Conservation (phyloP, 2,888 invertebrate species). For the Limnephilus auricula region DNA sequence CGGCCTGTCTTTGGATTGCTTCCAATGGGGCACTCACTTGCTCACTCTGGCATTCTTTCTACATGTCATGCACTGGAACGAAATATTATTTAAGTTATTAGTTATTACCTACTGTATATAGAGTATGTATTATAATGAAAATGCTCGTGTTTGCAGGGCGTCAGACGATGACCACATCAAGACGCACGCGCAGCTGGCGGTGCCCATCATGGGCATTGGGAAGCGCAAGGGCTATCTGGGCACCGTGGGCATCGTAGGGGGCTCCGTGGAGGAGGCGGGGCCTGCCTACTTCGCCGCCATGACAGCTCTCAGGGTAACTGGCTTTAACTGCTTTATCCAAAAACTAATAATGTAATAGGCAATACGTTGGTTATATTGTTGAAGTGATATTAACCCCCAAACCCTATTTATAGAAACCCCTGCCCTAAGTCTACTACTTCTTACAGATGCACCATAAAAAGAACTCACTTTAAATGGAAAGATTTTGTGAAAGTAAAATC, state of each 20-base stretch:
- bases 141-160: not conserved
- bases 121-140: not conserved
- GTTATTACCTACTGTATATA: no score
- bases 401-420: no score
- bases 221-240: conserved; percentile 95
- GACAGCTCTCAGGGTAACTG: conserved; percentile 84
- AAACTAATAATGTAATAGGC: not conserved
- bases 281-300: conserved; percentile 98
- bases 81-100: no score
- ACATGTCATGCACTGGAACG: no score
- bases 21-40: no score
- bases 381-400: no score
- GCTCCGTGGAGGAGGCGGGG: conserved; percentile 95
- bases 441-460: not conserved
- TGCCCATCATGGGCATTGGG: conserved; percentile 79
- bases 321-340: not conserved
- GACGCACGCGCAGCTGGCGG: not conserved
- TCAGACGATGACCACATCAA: conserved; percentile 9
- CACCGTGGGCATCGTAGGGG: conserved; percentile 95
- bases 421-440: not conserved
- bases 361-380: no score
- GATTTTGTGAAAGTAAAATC: not conserved
- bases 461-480: not conserved
- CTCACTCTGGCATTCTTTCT: no score
- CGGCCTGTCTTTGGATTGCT: not conserved